Conservation (phyloP, 2,888 invertebrate species). For the Sphaerolaimus hirsutus region DNA sequence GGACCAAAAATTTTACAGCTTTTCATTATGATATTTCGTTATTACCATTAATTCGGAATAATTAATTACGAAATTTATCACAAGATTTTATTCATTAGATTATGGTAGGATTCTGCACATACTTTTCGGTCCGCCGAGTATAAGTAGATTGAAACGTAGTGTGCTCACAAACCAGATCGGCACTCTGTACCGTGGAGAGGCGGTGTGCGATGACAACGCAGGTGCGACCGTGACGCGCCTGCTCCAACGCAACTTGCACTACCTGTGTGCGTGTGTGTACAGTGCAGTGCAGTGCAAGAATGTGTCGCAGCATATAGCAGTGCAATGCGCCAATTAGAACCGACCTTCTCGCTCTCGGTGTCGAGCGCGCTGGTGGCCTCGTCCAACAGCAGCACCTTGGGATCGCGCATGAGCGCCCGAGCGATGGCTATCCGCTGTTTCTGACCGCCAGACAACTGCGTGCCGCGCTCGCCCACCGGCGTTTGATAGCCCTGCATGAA, state of each 20-base stretch:
- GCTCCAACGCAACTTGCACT: conserved; percentile 11
- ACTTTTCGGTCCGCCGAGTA: too few relatives aligned
- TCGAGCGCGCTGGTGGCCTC: conserved; percentile 16
- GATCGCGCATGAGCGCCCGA: conserved; percentile 15
- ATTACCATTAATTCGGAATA: too few relatives aligned
- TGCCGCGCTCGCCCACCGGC: conserved; percentile 11
- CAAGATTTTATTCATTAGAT: too few relatives aligned
- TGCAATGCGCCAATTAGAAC: not conserved
- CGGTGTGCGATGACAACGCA: conserved; percentile 14
- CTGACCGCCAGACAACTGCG: conserved; percentile 13
- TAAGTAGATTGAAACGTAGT: too few relatives aligned
- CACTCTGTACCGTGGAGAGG: conserved; percentile 11
- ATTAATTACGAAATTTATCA: too few relatives aligned
- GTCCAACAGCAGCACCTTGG: conserved; percentile 14
- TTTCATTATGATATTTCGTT: too few relatives aligned
- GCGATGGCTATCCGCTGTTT: conserved; percentile 20
- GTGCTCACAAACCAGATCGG: not conserved
- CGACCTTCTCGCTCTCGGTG: conserved; percentile 11
- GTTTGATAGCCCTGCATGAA: conserved; percentile 13
- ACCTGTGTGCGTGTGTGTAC: conserved; percentile 1
- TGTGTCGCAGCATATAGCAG: not conserved
- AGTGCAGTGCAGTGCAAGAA: not conserved
- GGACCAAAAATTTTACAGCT: too few relatives aligned
- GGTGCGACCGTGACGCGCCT: conserved; percentile 10
- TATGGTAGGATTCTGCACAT: too few relatives aligned